A percentile compares a stretch with the other conserved stretches of the same genome.
These are phyloP conservation scores for Enteromius trimaculatus DNA, from an alignment of 2,797 vertebrate genomes.

Conservation along the genomic window DNA sequence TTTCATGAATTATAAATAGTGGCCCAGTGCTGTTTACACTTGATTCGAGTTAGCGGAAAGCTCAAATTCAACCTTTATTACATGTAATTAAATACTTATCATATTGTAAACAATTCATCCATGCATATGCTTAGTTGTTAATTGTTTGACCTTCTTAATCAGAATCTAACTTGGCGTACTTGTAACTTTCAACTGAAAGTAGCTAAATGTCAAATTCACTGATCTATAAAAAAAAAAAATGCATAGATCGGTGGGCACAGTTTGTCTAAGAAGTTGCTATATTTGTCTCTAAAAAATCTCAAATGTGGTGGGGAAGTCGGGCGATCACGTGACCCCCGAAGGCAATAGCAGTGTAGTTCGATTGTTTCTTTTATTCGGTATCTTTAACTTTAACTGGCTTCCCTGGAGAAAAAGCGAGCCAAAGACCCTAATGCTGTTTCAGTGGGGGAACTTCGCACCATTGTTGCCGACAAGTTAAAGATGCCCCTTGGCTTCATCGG, in stretches of 20 bases:
- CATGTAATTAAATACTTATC: background rate
- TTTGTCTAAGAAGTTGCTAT: too few relatives aligned
- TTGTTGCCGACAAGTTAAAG: background rate
- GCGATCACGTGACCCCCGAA: background rate
- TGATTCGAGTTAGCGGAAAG: background rate
- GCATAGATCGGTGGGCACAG: too few relatives aligned
- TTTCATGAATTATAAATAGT: slow-evolving; percentile 31
- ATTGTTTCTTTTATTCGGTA: background rate
- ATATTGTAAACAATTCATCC: background rate
- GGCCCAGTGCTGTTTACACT: background rate
- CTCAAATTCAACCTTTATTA: background rate
- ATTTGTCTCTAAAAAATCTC: too few relatives aligned
- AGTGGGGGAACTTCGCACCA: background rate
- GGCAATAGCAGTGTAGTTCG: background rate
- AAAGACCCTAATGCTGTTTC: background rate
- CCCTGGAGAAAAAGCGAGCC: background rate
- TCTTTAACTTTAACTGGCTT: background rate
- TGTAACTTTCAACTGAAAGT: background rate
- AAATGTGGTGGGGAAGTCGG: too few relatives aligned
- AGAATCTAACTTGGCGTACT: background rate
- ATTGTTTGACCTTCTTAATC: too few relatives aligned
- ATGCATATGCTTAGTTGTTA: background rate
- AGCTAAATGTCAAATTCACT: too few relatives aligned
- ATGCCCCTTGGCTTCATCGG: background rate
- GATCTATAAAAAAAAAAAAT: too few relatives aligned